Conservation (phyloP, 2,113 vertebrate species). For the Lanius collurio region DNA sequence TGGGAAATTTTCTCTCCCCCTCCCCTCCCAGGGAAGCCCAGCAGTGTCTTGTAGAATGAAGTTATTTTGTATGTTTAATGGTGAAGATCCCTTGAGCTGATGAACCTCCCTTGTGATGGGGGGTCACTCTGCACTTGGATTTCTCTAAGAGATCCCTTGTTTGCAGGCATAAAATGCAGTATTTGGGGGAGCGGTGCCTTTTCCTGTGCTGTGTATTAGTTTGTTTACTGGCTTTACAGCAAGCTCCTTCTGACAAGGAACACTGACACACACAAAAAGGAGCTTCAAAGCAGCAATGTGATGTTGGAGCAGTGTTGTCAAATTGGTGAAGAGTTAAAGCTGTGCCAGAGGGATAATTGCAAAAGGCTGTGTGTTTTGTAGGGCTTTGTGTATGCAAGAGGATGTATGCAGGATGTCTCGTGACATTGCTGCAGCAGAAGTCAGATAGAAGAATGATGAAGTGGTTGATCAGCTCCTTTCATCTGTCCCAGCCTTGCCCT, state of each 20-base stretch:
- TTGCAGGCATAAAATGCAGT: neutral
- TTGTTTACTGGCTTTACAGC: neutral
- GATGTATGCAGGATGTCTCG: neutral
- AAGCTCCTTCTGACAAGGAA: neutral
- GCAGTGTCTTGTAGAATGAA: neutral
- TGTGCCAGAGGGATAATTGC: neutral
- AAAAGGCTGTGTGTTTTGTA: neutral
- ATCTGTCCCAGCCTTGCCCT: neutral
- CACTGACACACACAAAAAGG: neutral
- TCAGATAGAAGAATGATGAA: neutral
- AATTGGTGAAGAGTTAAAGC: neutral
- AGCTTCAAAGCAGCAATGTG: neutral
- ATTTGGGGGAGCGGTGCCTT: neutral
- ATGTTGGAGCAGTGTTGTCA: neutral
- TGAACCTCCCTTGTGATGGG: neutral
- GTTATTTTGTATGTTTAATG: neutral
- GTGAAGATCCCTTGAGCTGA: neutral
- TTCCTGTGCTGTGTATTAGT: neutral
- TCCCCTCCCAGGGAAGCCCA: neutral
- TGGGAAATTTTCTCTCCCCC: conserved; percentile 19
- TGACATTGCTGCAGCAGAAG: neutral
- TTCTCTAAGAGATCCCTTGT: neutral
- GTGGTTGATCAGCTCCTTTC: neutral
- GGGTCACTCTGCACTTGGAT: neutral
- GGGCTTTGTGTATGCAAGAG: neutral